Percentiles rank a stretch among this genome's conserved stretches.
Conservation (phyloP, 2,888 invertebrate genomes). For the Invenusta paracnida region DNA sequence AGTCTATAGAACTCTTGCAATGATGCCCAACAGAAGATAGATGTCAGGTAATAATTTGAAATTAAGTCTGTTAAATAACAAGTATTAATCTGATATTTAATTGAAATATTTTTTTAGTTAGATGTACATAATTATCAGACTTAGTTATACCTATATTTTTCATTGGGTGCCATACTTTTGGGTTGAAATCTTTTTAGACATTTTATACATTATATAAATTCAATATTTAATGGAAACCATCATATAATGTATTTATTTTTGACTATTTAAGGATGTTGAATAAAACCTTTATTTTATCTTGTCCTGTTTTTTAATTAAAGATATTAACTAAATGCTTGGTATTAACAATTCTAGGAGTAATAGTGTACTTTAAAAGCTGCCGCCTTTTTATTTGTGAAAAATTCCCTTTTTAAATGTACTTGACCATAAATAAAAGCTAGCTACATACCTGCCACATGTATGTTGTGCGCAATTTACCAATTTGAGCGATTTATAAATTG, state of each 20-base stretch:
- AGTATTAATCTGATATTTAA: no score
- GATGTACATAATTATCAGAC: not conserved
- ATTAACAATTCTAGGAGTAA: not conserved
- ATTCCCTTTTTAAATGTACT: not conserved
- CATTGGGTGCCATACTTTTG: not conserved
- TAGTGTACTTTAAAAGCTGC: slow-evolving; percentile 14
- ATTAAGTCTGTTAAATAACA: no score
- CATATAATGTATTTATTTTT: not conserved
- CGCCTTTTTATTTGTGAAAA: not conserved
- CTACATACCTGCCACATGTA: not conserved
- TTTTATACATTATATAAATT: not conserved
- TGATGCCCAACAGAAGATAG: no score
- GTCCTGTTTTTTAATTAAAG: not conserved
- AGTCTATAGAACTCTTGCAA: no score
- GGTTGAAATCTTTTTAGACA: not conserved
- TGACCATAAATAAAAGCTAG: slow-evolving; percentile 12
- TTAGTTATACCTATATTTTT: not conserved
- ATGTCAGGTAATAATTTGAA: no score
- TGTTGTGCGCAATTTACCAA: no score
- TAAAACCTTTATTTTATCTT: not conserved
- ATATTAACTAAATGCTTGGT: not conserved
- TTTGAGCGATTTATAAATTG: no score
- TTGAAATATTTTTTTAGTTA: not conserved
- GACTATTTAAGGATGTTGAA: slow-evolving; percentile 3
- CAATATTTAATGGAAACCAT: not conserved